Conservation (phyloP, 2,113 vertebrate species). For the Oceanodroma tethys region DNA sequence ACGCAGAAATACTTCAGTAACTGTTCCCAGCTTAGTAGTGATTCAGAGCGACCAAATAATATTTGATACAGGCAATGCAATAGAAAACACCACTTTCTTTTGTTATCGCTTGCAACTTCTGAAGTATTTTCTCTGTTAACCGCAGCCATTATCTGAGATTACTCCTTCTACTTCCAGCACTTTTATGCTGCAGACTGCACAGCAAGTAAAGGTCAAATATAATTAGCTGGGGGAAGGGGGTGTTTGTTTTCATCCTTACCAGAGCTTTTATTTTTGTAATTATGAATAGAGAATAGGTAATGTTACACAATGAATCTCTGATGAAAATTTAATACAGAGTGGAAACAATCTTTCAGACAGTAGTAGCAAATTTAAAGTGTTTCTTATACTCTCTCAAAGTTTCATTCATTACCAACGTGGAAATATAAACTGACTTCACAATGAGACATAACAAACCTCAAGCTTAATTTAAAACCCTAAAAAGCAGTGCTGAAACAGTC, state of each 20-base stretch:
- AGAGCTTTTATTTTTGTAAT: slow-evolving; percentile 3
- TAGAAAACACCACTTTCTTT: background rate
- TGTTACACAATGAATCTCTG: background rate
- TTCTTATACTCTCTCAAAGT: background rate
- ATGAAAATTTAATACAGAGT: background rate
- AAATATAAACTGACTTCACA: background rate
- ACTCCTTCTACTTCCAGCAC: background rate
- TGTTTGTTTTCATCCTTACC: slow-evolving; percentile 19
- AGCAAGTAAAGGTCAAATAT: slow-evolving; percentile 37
- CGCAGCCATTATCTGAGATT: background rate
- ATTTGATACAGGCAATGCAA: background rate
- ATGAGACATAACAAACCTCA: background rate
- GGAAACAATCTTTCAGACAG: background rate
- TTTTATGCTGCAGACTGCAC: background rate
- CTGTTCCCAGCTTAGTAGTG: background rate
- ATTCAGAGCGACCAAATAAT: background rate
- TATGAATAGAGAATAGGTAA: background rate
- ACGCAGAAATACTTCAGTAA: background rate
- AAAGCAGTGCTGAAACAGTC: background rate
- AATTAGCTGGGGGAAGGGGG: slow-evolving; percentile 11
- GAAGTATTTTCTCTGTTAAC: background rate
- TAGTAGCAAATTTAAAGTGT: background rate
- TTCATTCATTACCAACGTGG: background rate
- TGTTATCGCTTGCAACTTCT: background rate
- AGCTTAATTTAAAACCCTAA: background rate